Evolutionary conservation across 2,888 invertebrate species (phyloP), one percentile per base, ranked within the genome.

Genomic region (Cynaeus angustus): DNA sequence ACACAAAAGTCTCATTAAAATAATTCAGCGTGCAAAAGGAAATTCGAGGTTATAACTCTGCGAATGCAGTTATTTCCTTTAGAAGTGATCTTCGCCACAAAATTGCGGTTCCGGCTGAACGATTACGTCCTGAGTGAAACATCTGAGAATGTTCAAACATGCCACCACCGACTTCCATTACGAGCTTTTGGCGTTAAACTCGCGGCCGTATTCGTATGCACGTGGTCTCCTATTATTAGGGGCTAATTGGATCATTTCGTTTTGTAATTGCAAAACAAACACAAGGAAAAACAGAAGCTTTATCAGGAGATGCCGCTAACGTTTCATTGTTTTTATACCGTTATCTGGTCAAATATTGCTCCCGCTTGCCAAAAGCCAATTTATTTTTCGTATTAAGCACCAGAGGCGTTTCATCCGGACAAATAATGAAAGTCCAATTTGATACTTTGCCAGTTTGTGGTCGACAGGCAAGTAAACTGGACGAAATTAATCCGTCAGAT

Each of bases 191-290:
- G 41, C 26, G 56, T 56, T 66, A 66, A 66, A 66, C 58, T 48
- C 41, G 10, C 12, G 28, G 50, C 16, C 33, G 37, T 66, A 66
- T 66, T 66, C 66, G n/a, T 30, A 50, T 58, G 58, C 66, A 66
- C 66, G 66, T 66, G 55, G 45, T n/a, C 33, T 37, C 46, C 61
- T 12, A 48, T 61, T 61, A 61, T 61, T 46, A 48, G 37, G 16
- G 16, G 37, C 50, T 48, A 61, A 61, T 48, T 21, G 61, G 61
- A 61, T 59, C 59, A 46, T 59, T 59, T 46, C 13, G 33, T 45
- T 59, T 58, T 59, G 45, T 59, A 61, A 61, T 61, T 48, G 61
- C 46, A 33, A 37, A 30, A 46, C 59, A 59, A 59, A 59, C 59
- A 59, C 13, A n/a, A 26, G 26, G 56, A 56, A 56, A 56, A 56